Percentiles rank a stretch among this genome's conserved stretches.
Evolutionary conservation across 2,797 vertebrate genomes (phyloP).

Genomic region (Morus bassanus): DNA sequence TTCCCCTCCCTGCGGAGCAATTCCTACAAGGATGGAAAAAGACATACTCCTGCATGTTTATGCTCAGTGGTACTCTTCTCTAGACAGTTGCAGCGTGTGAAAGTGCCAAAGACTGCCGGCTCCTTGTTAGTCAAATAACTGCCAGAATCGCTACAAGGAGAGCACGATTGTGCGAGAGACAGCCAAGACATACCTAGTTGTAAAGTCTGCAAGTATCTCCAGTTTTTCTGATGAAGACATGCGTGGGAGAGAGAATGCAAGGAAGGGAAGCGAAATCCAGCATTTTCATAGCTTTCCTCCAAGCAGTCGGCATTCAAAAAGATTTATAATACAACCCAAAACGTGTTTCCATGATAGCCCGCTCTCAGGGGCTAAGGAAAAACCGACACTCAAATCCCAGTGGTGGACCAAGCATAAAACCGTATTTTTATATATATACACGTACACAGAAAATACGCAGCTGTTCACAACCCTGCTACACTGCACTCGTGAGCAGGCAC

Average conservation of each 20-base stretch:
- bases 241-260: not conserved
- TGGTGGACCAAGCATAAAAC: not conserved
- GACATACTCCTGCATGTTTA: not conserved
- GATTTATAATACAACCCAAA: not conserved
- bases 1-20: not conserved
- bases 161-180: not conserved
- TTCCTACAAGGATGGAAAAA: constrained; percentile 20
- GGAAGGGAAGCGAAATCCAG: not conserved
- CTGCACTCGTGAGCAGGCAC: not conserved
- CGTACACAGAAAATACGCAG: fast-evolving
- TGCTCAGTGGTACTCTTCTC: not conserved
- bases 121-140: not conserved
- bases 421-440: not conserved
- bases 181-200: not conserved
- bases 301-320: not conserved
- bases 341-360: fast-evolving
- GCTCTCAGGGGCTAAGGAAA: not conserved
- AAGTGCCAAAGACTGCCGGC: not conserved
- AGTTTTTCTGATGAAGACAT: not conserved
- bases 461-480: not conserved
- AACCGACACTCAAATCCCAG: not conserved
- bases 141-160: not conserved
- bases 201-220: not conserved
- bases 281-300: not conserved
- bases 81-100: not conserved